These are phyloP conservation scores for Sialia sialis DNA, from an alignment of 2,113 vertebrate species.

Conservation along the genomic window DNA sequence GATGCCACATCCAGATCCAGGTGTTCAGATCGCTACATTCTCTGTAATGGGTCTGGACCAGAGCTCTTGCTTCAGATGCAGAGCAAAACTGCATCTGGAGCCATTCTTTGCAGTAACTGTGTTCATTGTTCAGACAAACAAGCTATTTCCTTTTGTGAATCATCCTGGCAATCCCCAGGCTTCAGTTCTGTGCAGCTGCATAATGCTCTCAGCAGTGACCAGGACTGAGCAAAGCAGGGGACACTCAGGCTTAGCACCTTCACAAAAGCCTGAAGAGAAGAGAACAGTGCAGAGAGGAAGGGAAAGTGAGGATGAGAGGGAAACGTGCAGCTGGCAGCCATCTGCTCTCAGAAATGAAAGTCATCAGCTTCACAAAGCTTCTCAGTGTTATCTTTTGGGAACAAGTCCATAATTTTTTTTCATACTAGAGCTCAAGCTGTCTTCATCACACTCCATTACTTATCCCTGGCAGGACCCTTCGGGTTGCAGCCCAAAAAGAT, in stretches of 20 bases:
- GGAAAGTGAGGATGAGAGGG: not conserved
- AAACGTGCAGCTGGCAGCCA: not conserved
- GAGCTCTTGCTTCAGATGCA: not conserved
- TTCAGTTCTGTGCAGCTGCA: not conserved
- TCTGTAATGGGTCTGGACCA: not conserved
- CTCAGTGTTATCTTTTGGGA: constrained; percentile 27
- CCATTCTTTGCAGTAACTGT: not conserved
- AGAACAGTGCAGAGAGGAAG: not conserved
- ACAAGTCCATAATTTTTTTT: not conserved
- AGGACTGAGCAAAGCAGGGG: not conserved
- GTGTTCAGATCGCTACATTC: not conserved
- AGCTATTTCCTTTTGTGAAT: constrained; percentile 27
- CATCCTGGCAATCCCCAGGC: not conserved
- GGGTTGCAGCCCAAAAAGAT: not conserved
- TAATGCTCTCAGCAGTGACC: not conserved
- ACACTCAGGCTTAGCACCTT: not conserved
- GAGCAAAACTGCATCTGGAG: not conserved
- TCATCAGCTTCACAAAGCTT: not conserved
- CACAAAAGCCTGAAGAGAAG: not conserved
- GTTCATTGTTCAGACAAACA: constrained; percentile 3
- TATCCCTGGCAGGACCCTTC: not conserved
- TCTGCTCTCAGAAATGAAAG: constrained; percentile 22
- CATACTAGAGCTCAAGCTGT: not conserved
- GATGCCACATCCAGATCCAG: not conserved
- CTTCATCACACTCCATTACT: constrained; percentile 11